Conservation (phyloP, 2,113 vertebrate genomes). For the Ginglymostoma cirratum region DNA sequence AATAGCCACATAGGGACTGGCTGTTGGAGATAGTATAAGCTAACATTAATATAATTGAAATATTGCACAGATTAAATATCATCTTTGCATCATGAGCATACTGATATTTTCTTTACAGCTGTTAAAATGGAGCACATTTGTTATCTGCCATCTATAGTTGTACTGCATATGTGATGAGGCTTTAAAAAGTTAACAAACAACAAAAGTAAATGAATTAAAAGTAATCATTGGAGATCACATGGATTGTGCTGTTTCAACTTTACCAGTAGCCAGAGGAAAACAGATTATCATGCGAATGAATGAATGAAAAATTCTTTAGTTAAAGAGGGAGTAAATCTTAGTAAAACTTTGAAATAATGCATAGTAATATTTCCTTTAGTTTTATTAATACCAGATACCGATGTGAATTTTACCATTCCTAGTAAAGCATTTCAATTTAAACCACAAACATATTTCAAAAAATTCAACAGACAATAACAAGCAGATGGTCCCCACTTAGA, state of each 20-base stretch:
- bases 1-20: not conserved
- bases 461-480: conserved; percentile 23
- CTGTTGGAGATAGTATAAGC: not conserved
- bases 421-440: not conserved
- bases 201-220: not conserved
- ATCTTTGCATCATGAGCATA: not conserved
- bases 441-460: not conserved
- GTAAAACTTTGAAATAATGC: not conserved
- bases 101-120: not conserved
- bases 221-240: not conserved
- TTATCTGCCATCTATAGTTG: not conserved
- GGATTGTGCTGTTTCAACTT: not conserved
- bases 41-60: not conserved
- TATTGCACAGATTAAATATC: not conserved
- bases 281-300: too few species aligned
- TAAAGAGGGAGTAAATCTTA: not conserved
- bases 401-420: not conserved
- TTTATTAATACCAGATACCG: not conserved
- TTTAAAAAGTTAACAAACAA: not conserved
- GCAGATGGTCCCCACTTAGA: conserved; percentile 12
- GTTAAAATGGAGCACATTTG: not conserved
- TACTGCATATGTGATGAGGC: not conserved
- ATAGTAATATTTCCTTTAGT: not conserved
- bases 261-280: not conserved
- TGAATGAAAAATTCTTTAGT: not conserved